A percentile compares a stretch with the other conserved stretches of the same genome.
Evolutionary conservation across 1,140 invertebrate genomes (phyloP).

Genomic region (Planococcus citri): DNA sequence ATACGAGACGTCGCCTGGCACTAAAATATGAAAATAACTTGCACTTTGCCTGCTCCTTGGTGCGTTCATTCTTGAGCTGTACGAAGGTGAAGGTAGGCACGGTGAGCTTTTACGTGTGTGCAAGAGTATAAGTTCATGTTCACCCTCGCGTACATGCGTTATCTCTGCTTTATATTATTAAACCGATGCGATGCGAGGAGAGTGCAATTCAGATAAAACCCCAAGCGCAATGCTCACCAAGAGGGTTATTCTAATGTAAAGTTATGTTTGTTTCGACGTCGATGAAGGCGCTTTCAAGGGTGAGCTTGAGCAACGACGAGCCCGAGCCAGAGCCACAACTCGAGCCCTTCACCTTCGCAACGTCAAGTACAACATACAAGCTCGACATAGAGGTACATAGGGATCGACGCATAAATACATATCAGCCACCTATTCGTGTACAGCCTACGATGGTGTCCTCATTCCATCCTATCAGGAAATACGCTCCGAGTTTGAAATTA

Average conservation of each 20-base stretch:
- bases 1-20: not conserved
- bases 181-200: conserved; percentile 3
- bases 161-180: conserved; percentile 6
- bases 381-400: no score
- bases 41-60: not conserved
- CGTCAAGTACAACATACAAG: no score
- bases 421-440: no score
- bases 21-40: not conserved
- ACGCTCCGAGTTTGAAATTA: not conserved
- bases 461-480: no score
- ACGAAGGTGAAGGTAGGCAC: not conserved
- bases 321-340: no score
- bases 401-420: no score
- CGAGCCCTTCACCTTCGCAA: no score
- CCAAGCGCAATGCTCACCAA: not conserved
- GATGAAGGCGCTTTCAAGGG: not conserved
- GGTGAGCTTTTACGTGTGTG: no score
- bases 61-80: no score
- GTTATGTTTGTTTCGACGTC: conserved; percentile 16
- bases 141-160: conserved; percentile 10
- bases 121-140: no score
- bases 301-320: not conserved
- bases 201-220: conserved; percentile 15
- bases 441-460: no score
- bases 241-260: conserved; percentile 17